Base-by-base conservation (phyloP, 1,140 invertebrate species). In the Eurytemora carolleeae region DNA sequence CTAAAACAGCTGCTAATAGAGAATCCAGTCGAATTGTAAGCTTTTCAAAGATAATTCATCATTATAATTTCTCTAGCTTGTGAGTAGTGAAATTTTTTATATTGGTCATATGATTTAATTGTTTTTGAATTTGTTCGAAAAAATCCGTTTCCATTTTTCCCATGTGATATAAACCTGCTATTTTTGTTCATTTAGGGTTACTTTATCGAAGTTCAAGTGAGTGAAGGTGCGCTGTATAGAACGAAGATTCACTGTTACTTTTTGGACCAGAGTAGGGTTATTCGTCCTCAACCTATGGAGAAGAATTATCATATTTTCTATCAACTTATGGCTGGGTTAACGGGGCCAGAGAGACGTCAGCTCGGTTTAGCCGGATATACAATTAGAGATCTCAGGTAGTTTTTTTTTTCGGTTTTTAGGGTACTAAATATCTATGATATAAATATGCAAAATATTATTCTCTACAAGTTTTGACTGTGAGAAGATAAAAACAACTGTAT, bases 241-340 rank as follows among this genome's bases (percentile, higher is more conserved):
- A 93, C 90, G 2, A 94, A 93, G 78, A 93, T 94, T 66, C 89
- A 94, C 70, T 93, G 88, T 72, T 93, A 93, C 70, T 93, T 93
- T 74, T 73, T 91, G 65, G 89, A 95, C 70, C 86, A 94, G 74
- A 12, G 7, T 55, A 79, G 91, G 58, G 88, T 94, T 17, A 89
- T 92, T 62, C 76, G 81, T 24, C 86, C 86, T 2, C 74, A 87
- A 64, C 76, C 82, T 7, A 82, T 85, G 68, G 90, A 94, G 73
- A 90, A 91, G 68, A 95, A 94, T 74, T 96, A 93, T 71, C 90
- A 95, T 70, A 93, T 95, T 69, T 96, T 96, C 76, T 96, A 96
- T 75, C 90, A 96, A 75, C 85, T 96, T 84, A 75, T 96, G 22
- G 88, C 88, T 17, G 90, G 90, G 2, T 77, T 96, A 1, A 82